Conservation (phyloP, 1,140 invertebrate genomes). For the Papilio helenus region DNA sequence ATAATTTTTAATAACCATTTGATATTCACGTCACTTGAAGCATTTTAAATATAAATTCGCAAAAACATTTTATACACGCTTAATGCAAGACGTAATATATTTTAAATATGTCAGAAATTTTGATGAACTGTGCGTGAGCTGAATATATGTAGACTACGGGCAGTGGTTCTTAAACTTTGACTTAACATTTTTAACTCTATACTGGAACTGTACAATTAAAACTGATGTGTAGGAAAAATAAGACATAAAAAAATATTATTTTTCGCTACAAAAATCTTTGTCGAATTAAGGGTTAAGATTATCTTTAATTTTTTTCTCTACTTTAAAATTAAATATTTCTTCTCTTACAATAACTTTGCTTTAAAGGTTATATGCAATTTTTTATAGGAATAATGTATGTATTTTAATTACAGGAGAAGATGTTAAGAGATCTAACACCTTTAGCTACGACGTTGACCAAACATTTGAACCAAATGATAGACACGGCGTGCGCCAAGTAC, state of each 20-base stretch:
- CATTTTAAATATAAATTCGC: neutral
- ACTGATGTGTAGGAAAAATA: no score
- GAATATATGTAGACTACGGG: neutral
- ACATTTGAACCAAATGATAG: constrained; percentile 93
- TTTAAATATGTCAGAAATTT: constrained; percentile 7
- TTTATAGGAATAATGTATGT: constrained; percentile 5
- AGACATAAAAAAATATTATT: constrained; percentile 56
- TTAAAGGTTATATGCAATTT: neutral
- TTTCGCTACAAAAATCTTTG: no score
- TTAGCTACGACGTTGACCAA: constrained; percentile 92
- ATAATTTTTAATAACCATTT: neutral
- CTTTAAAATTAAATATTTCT: no score
- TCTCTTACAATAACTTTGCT: neutral
- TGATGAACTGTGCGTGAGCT: neutral
- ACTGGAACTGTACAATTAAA: no score
- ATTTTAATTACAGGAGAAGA: constrained; percentile 85
- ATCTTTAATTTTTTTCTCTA: no score
- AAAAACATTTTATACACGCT: neutral
- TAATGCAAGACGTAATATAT: neutral
- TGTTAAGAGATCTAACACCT: constrained; percentile 90
- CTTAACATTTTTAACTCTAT: no score
- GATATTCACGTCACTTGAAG: neutral
- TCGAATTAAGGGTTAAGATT: no score
- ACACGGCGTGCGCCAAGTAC: constrained; percentile 92
- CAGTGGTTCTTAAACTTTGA: no score